Evolutionary conservation across 2,113 vertebrate genomes (phyloP).

Genomic region (Odocoileus virginianus): DNA sequence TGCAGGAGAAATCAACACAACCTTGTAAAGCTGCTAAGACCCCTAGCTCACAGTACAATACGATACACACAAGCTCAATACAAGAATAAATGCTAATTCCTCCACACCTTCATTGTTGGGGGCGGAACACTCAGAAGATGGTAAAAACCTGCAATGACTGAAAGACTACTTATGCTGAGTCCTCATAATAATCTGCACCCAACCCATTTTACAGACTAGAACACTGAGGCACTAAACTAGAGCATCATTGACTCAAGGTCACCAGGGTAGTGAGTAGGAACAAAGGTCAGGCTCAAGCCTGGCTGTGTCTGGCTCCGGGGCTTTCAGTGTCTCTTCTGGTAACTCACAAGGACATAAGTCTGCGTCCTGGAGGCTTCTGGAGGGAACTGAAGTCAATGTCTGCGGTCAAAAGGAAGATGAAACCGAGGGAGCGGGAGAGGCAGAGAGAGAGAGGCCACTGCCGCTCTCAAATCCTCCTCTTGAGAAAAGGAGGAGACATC

Average conservation of each 20-base stretch:
- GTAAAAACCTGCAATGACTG: neutral
- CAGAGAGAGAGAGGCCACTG: neutral
- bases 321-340: neutral
- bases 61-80: neutral
- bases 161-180: accelerated
- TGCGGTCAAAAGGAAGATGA: neutral
- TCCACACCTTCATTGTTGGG: neutral
- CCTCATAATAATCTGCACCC: too few relatives aligned
- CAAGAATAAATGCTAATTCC: neutral
- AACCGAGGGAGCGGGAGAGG: accelerated
- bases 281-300: neutral
- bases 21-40: neutral
- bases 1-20: neutral
- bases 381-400: accelerated
- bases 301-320: neutral
- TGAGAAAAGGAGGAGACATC: accelerated
- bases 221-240: neutral
- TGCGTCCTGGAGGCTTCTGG: neutral
- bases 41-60: neutral
- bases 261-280: neutral
- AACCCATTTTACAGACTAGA: neutral
- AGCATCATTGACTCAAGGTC: neutral
- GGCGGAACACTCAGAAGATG: accelerated
- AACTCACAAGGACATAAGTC: neutral
- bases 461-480: neutral